Percentiles rank a stretch among this genome's conserved stretches.
Evolutionary conservation across 92 coral and sea anemone species (phyloP).

Genomic region (Anthopleura xanthogrammica): DNA sequence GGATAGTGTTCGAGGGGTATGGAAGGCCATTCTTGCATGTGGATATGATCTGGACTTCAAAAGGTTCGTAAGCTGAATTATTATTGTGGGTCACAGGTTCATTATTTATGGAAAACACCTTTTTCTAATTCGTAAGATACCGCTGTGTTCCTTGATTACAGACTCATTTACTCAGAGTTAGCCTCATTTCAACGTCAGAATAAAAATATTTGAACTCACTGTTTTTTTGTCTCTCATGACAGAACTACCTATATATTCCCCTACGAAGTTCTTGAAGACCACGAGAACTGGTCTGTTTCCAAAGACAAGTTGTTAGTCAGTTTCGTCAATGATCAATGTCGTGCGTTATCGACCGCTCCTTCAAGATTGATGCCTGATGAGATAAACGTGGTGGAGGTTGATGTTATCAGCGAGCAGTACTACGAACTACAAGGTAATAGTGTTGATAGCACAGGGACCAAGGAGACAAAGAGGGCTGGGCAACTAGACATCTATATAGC

Average conservation of each 20-base stretch:
- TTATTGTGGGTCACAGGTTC: too few relatives aligned
- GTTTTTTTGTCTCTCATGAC: not conserved
- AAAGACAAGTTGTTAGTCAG: conserved; percentile 76
- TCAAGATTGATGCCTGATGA: conserved; percentile 95
- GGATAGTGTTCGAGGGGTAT: conserved; percentile 69
- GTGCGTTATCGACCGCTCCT: conserved; percentile 80
- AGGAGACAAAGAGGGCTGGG: too few relatives aligned
- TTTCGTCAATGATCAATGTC: conserved; percentile 76
- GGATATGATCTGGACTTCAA: conserved; percentile 85
- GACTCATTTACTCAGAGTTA: too few relatives aligned
- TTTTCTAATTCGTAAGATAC: too few relatives aligned
- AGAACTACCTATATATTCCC: conserved; percentile 81
- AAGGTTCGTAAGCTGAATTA: conserved; percentile 49
- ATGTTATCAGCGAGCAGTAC: conserved; percentile 60
- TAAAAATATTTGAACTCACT: too few relatives aligned
- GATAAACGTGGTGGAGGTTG: conserved; percentile 60
- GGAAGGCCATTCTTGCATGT: conserved; percentile 88
- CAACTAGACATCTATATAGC: too few relatives aligned
- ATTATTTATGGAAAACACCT: too few relatives aligned
- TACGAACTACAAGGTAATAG: conserved; percentile 61
- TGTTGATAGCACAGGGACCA: too few relatives aligned
- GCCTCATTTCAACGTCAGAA: too few relatives aligned
- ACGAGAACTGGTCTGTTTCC: conserved; percentile 73
- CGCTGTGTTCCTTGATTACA: too few relatives aligned
- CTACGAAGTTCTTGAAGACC: conserved; percentile 77